Base-by-base conservation (phyloP, 2,888 invertebrate species). In the Microctonus hyperodae region DNA sequence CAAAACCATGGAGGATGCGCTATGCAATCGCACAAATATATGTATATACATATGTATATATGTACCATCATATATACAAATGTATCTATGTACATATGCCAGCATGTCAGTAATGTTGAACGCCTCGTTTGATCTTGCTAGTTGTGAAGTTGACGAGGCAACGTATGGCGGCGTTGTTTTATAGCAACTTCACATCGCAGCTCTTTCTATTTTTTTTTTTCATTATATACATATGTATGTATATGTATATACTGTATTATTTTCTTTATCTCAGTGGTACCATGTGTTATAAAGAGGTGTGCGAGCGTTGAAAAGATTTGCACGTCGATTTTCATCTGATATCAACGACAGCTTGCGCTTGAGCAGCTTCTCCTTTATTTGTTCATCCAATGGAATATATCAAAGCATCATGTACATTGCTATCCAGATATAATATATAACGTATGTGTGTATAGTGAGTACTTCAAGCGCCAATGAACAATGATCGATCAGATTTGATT, bases 71-170 rank as follows among this genome's bases (percentile, higher is more conserved):
- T n/a, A n/a, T n/a, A n/a, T 37, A 37, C 25, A 62, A 44, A 50
- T 20, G 20, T 22, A 10, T 16, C n/a, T n/a, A 51, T n/a, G 25
- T 51, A 53, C 20, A 63, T 40, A 55, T 44, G 31, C 40, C 28
- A 40, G 28, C 40, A 63, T 55, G 44, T 50, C 60, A 60, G 64
- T 50, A 64, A 28, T 58, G 35, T 48, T 22, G 25, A 60, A 65
- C 40, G 44, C 51, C 37, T 58, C 40, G 44, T 64, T 56, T 64
- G 44, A 62, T 67, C 65, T 67, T 61, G 40, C 59, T 67, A 66
- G 35, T 65, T 70, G 70, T 67, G 57, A 64, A 65, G 53, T 60
- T 70, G 61, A 70, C 65, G 59, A 69, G 65, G 55, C 67, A 69
- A 44, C 40, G 66, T 51, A 57, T 68, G 69, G 63, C 64, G 58